phyloP scores from a whole-genome alignment of 2,888 invertebrate species.

The Harpagoxenus sublaevis region DNA sequence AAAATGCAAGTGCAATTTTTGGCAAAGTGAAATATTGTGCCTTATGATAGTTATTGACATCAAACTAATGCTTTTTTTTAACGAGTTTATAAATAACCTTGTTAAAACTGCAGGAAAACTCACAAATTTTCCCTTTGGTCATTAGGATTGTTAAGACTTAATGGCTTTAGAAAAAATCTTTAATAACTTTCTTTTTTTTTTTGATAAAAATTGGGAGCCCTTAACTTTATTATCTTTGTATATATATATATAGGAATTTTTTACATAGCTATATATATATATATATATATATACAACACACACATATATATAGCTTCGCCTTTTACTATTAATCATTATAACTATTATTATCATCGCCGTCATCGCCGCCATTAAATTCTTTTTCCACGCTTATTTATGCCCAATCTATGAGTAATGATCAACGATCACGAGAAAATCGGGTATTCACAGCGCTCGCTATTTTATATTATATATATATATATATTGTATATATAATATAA shows the following conservation, averaged over 20 bases:
- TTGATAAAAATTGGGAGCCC: slow-evolving; percentile 84
- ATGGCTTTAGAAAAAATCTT: slow-evolving; percentile 65
- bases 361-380: slow-evolving; percentile 48
- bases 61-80: not conserved
- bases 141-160: slow-evolving; percentile 14
- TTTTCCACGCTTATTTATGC: slow-evolving; percentile 66
- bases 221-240: slow-evolving; percentile 84
- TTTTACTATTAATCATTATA: slow-evolving; percentile 77
- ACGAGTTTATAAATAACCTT: not conserved
- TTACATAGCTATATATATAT: slow-evolving; percentile 81
- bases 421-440: slow-evolving; percentile 55
- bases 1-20: slow-evolving; percentile 3
- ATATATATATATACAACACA: slow-evolving; percentile 64
- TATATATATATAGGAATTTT: slow-evolving; percentile 78
- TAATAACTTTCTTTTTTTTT: slow-evolving; percentile 71
- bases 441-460: slow-evolving; percentile 64
- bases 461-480: slow-evolving; percentile 53
- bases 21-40: slow-evolving; percentile 3
- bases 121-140: not conserved
- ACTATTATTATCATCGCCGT: slow-evolving; percentile 76
- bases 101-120: not conserved
- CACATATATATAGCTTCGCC: slow-evolving; percentile 79
- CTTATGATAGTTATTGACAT: slow-evolving; percentile 9
- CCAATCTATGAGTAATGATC: slow-evolving; percentile 56
- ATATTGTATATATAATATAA: not conserved